Evolutionary conservation across 2,113 vertebrate species (phyloP), one percentile per base, ranked within the genome.

Genomic region (Lepus europaeus): DNA sequence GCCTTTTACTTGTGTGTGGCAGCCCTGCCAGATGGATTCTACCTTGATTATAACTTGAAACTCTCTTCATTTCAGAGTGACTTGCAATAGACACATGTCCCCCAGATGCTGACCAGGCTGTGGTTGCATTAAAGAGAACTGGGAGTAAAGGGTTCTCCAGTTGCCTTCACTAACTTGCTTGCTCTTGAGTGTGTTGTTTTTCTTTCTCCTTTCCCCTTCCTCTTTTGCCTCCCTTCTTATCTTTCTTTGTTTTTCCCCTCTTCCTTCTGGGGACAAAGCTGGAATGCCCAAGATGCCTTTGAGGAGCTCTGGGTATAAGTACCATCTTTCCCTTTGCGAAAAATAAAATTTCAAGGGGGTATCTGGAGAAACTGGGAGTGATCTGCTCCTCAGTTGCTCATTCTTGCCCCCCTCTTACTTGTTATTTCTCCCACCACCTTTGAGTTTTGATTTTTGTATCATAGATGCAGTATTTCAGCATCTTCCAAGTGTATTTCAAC

Each of bases 391-490:
- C 22, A n/a, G 31, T 33, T 11, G 1, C 6, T 59, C 13, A 4
- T 25, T 80, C 29, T 87, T 33, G 90, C 39, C 13, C 2, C 4
- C 9, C 80, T 56, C 53, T 22, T 81, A 2, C 11, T 2, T 53
- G n/a, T 59, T 61, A 74, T 78, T 92, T 81, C 39, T 79, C 13
- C 31, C 27, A 5, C 27, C 73, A 29, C 9, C 59, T 74, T 82
- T 70, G 16, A 81, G 33, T 90, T 70, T 59, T 89, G 0, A 13
- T 79, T 90, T 39, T 91, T 53, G 74, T 89, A 87, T 85, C 73
- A 11, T 70, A 39, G 70, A 49, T 70, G 33, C 3, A n/a, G 5
- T 22, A 14, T 72, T 77, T 82, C 27, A 53, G 51, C 56, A 20
- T 72, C 53, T 83, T 95, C 86, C 45, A 63, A 53, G 33, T 3